Base-by-base conservation (phyloP, 2,113 vertebrate species). In the Phaethornis superciliosus region DNA sequence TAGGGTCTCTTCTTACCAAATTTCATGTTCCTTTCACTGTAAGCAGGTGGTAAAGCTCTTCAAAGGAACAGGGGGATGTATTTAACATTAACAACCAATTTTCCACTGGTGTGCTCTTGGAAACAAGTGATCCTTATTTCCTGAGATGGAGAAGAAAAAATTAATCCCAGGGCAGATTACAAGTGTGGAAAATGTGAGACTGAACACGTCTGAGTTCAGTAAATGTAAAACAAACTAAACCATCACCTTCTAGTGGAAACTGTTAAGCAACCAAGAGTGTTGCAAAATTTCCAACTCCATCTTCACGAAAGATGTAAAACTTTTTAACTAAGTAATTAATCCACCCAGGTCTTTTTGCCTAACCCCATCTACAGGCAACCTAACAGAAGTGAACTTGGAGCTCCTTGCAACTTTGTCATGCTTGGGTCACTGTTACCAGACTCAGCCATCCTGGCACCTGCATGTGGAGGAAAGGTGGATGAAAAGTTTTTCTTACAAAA, bases 151-250 rank as follows among this genome's bases (percentile, higher is more conserved):
- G 42, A 4, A 87, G 82, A 84, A 83, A 79, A 93, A 81, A 28
- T 47, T 30, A 33, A 90, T 32, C 17, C 35, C 27, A 71, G 37
- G 90, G 72, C 62, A 84, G 49, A 64, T 60, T 92, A 13, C 44
- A 89, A 95, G 89, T 85, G 40, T 91, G 93, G 95, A 96, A 96
- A 96, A 95, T 85, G 40, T 94, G 81, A 90, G 69, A 55, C 27
- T 56, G 83, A 89, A 49, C 58, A 40, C 3, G 1, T 56, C 54
- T 1, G 4, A 92, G 62, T 87, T 76, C 1, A 0, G 74, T 89
- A 78, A 92, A 75, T 12, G 64, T 68, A 78, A 86, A 89, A 30
- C n/a, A 93, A 95, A 81, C 71, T 13, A 89, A 90, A 92, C 32
- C n/a, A 72, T 77, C 78, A 93, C 33, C 74, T 92, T 87, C 64